These are phyloP conservation scores for Lasiommata megera DNA, from an alignment of 2,888 invertebrate species.

Conservation along the genomic window DNA sequence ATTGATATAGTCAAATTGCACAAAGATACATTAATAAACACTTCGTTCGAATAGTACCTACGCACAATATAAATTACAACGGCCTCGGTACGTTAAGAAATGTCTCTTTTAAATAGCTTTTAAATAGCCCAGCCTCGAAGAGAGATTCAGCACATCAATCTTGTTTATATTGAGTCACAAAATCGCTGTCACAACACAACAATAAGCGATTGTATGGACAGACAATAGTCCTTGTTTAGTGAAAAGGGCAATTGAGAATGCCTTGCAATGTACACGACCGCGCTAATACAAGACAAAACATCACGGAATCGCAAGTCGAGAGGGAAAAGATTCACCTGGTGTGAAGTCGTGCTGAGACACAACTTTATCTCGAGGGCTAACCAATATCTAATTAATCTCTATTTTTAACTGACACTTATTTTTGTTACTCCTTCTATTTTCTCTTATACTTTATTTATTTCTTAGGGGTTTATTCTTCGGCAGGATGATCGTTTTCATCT, in stretches of 20 bases:
- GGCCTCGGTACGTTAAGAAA: neutral
- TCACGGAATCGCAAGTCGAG: conserved; percentile 30
- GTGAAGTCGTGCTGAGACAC: conserved; percentile 5
- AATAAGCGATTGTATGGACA: conserved; percentile 33
- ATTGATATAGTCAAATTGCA: neutral
- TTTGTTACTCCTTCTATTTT: no score
- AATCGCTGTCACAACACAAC: conserved; percentile 53
- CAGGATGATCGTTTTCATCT: no score
- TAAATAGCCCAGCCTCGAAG: conserved; percentile 26
- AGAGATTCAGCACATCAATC: conserved; percentile 51
- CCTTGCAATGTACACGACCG: conserved; percentile 32
- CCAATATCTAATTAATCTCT: neutral
- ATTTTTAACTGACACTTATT: neutral
- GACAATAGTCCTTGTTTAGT: conserved; percentile 29
- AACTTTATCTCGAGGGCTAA: conserved; percentile 2
- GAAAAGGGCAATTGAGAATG: conserved; percentile 35
- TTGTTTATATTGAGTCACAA: conserved; percentile 46
- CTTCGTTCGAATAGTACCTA: neutral
- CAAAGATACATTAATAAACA: neutral
- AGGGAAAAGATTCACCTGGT: conserved; percentile 33
- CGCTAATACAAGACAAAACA: conserved; percentile 33
- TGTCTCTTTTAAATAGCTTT: conserved; percentile 23
- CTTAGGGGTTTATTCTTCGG: no score
- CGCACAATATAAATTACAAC: conserved; percentile 6
- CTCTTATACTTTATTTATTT: no score